Conservation (phyloP, 2,888 invertebrate genomes). For the Deroplatys truncata region DNA sequence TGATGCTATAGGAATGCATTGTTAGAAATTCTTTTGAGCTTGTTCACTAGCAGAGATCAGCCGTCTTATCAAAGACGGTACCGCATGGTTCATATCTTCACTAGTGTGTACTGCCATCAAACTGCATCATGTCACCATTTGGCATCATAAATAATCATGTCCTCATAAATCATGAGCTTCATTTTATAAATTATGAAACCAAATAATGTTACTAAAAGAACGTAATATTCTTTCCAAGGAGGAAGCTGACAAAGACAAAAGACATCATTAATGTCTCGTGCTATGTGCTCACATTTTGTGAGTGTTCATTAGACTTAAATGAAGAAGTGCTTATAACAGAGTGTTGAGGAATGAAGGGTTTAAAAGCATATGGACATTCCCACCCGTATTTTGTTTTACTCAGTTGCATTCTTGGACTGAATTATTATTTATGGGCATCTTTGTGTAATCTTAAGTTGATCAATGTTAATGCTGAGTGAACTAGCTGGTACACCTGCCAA, state of each 20-base stretch:
- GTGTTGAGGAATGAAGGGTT: too few species aligned
- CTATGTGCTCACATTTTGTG: too few species aligned
- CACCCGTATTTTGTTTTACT: background rate
- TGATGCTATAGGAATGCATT: background rate
- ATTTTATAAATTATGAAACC: background rate
- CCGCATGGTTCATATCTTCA: too few species aligned
- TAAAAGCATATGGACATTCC: background rate
- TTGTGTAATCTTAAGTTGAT: background rate
- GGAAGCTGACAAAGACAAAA: background rate
- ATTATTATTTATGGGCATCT: background rate
- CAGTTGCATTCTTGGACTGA: background rate
- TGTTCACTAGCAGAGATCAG: background rate
- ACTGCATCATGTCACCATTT: background rate
- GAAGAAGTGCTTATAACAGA: too few species aligned
- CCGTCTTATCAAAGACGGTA: too few species aligned
- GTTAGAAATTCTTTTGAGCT: background rate
- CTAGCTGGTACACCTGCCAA: background rate
- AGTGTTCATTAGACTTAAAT: too few species aligned
- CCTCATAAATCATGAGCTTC: background rate
- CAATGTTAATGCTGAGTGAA: background rate
- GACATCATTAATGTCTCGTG: background rate
- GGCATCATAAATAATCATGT: background rate
- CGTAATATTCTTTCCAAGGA: background rate
- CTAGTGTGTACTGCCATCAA: too few species aligned
- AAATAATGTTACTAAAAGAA: background rate